These are phyloP conservation scores for Periparus ater DNA, from an alignment of 2,797 vertebrate species.

Conservation along the genomic window DNA sequence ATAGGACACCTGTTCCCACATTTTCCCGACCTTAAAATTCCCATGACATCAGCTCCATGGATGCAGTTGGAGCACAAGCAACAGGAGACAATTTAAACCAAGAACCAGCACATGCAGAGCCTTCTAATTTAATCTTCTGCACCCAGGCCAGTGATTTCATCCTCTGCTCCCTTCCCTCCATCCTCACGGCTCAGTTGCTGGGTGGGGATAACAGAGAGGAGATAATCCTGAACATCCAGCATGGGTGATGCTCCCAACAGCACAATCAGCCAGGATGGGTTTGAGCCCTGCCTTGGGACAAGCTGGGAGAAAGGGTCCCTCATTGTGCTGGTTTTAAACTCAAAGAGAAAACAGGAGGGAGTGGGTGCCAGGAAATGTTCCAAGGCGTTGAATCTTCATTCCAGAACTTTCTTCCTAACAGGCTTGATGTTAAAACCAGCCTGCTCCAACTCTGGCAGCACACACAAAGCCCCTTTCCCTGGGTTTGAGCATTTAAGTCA, in stretches of 20 bases:
- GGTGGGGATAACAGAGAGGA: background rate
- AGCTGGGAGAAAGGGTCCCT: background rate
- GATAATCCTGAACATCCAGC: background rate
- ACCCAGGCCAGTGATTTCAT: background rate
- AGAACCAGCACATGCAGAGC: background rate
- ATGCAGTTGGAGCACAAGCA: background rate
- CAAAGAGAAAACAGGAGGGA: background rate
- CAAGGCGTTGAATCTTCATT: background rate
- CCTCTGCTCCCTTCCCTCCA: background rate
- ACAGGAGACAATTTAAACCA: constrained; percentile 16
- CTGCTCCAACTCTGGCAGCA: background rate
- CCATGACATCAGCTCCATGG: background rate
- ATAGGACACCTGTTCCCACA: constrained; percentile 18
- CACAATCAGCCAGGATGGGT: background rate
- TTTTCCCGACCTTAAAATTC: background rate
- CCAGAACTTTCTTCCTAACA: background rate
- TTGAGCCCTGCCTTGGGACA: background rate
- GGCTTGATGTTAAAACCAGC: background rate
- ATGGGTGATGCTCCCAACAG: background rate
- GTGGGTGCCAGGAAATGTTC: background rate
- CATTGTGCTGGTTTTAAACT: background rate
- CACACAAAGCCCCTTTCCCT: background rate
- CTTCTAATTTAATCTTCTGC: background rate
- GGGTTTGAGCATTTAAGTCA: background rate
- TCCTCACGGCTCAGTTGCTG: background rate